phyloP scores from a whole-genome alignment of 2,888 invertebrate species.

The Drosophila quinaria region DNA sequence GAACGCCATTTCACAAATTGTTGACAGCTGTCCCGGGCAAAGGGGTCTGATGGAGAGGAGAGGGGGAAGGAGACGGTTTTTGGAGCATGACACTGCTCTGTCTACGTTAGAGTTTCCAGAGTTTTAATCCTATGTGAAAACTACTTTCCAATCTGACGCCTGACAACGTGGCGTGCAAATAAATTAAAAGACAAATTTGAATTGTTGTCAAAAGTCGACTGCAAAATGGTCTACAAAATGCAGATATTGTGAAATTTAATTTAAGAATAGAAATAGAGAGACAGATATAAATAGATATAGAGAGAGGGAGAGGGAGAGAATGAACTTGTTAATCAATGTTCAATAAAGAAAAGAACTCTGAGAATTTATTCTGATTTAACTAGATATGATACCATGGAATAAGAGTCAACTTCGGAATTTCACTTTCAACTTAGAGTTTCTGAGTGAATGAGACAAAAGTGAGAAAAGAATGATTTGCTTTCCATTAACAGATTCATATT shows the following conservation, averaged over 20 bases:
- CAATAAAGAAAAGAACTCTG: too few relatives aligned
- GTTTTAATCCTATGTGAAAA: constrained; percentile 66
- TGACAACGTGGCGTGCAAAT: constrained; percentile 67
- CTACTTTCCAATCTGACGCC: constrained; percentile 65
- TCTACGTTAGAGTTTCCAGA: constrained; percentile 40
- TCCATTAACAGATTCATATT: too few relatives aligned
- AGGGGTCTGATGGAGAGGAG: constrained; percentile 1
- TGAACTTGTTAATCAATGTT: not conserved
- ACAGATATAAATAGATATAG: not conserved
- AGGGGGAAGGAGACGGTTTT: not conserved
- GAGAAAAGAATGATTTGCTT: too few relatives aligned
- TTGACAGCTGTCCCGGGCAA: constrained; percentile 72
- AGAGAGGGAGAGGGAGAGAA: not conserved
- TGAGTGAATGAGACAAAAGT: too few relatives aligned
- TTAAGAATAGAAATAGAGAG: not conserved
- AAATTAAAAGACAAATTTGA: constrained; percentile 52
- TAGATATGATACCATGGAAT: too few relatives aligned
- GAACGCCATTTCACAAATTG: constrained; percentile 65
- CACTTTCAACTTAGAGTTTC: too few relatives aligned
- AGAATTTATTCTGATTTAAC: too few relatives aligned
- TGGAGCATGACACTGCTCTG: constrained; percentile 14
- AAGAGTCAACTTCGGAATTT: too few relatives aligned
- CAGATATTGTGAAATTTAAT: not conserved
- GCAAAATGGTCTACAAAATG: constrained; percentile 3
- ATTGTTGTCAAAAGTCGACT: constrained; percentile 19